Evolutionary conservation across 2,888 invertebrate genomes (phyloP).

Genomic region (Stenichneumon culpator): DNA sequence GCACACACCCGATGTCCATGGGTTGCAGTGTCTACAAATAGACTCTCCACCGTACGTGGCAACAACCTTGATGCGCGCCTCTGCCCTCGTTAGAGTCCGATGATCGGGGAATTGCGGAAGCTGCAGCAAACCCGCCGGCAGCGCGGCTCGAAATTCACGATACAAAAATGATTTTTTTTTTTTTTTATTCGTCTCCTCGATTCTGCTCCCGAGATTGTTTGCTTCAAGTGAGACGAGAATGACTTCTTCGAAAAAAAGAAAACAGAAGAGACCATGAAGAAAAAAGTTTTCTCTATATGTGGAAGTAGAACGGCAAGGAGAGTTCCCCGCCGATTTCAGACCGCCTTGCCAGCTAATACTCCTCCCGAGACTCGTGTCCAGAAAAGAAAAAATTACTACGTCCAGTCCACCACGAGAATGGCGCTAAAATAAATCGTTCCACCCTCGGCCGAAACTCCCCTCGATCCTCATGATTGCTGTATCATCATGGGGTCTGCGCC

Average conservation of each 20-base stretch:
- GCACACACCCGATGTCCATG: conserved; percentile 32
- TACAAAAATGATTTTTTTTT: conserved; percentile 1
- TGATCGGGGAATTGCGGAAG: conserved; percentile 16
- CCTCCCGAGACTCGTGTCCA: neutral
- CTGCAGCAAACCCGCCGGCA: neutral
- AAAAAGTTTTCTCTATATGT: no score
- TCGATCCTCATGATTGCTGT: conserved; percentile 51
- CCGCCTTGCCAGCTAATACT: no score
- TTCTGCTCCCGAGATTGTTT: neutral
- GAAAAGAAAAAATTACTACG: neutral
- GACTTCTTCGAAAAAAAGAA: no score
- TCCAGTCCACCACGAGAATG: neutral
- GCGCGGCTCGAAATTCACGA: neutral
- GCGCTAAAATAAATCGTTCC: conserved; percentile 47
- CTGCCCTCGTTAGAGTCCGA: conserved; percentile 35
- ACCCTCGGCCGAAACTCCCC: neutral
- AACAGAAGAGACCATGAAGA: no score
- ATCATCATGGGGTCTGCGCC: conserved; percentile 54
- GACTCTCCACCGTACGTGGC: conserved; percentile 30
- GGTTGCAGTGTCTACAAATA: conserved; percentile 42
- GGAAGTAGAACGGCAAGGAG: no score
- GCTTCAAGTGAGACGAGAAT: neutral
- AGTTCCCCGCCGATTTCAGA: no score
- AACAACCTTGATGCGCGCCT: conserved; percentile 34
- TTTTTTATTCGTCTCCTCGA: neutral